phyloP scores from a whole-genome alignment of 1,140 invertebrate genomes.

The Chrysomallon squamiferum region DNA sequence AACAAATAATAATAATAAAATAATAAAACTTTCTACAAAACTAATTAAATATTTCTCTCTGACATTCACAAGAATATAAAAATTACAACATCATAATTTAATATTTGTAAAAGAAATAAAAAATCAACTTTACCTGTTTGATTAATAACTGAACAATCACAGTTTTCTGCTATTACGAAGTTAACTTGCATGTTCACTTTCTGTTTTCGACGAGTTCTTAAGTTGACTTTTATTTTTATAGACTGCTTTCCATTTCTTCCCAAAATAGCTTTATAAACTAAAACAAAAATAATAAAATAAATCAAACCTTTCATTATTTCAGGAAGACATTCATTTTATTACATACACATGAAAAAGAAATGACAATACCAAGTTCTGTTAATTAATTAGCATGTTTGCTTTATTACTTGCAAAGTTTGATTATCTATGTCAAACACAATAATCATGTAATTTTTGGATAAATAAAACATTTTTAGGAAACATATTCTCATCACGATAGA shows the following conservation, averaged over 20 bases:
- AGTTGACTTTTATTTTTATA: conserved; percentile 30
- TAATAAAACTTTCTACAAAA: too few relatives aligned
- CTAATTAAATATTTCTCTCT: too few relatives aligned
- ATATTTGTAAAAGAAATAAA: too few relatives aligned
- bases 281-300: background rate
- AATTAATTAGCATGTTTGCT: background rate
- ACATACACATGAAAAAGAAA: background rate
- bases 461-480: background rate
- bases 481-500: too few relatives aligned
- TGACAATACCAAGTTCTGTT: too few relatives aligned
- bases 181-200: conserved; percentile 21
- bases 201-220: conserved; percentile 23
- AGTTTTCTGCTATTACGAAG: conserved; percentile 12
- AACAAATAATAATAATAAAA: too few relatives aligned
- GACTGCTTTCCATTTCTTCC: conserved; percentile 18
- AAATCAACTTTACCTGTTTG: conserved; percentile 68
- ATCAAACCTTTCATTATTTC: background rate
- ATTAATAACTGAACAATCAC: conserved; percentile 24
- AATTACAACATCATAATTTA: too few relatives aligned
- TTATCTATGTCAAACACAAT: background rate
- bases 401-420: background rate
- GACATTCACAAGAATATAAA: too few relatives aligned
- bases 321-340: background rate
- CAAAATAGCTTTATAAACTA: conserved; percentile 29
- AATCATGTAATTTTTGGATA: background rate